Base-by-base conservation (phyloP, 2,797 vertebrate species). In the Xiphorhynchus erythropygius region DNA sequence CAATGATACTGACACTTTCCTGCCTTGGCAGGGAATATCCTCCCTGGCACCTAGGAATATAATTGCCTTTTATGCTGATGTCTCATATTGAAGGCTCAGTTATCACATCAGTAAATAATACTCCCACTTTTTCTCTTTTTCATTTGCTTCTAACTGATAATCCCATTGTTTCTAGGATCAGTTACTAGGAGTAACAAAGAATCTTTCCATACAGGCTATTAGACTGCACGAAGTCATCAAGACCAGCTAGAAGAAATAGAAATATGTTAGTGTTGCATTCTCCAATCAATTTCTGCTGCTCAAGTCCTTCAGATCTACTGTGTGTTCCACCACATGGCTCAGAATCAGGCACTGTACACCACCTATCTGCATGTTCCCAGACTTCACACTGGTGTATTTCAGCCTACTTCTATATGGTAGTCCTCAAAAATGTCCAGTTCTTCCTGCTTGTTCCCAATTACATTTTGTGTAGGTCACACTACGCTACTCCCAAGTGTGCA, bases 31-130 rank as follows among this genome's bases (percentile, higher is more conserved):
- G 77, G 55, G 84, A 91, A 93, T 94, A 93, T 91, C 67, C 83
- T 84, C 77, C 85, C 88, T 88, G 80, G 85, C 74, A 90, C 63
- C 77, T 84, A 87, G 83, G 52, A 95, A 90, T 64, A 73, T 93
- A 94, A 95, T 73, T 95, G 90, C 88, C 67, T 97, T 95, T 96
- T 91, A 90, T 93, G 55, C 70, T 94, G 77, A 94, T 87, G 74
- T 87, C 91, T 96, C 88, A 92, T 87, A 94, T 56, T 5, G 2
- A 94, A 93, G 70, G 69, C 18, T 94, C 93, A 90, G 88, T 93
- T 89, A 94, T 95, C 88, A 94, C 47, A 89, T 93, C 88, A 91
- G 93, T 79, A 96, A 96, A 93, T 92, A 96, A 92, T 91, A 93
- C 90, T 88, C 81, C 88, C 77, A 91, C 84, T 87, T 93, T 85